phyloP scores from a whole-genome alignment of 2,113 vertebrate genomes.

The Paradoxurus hermaphroditus region DNA sequence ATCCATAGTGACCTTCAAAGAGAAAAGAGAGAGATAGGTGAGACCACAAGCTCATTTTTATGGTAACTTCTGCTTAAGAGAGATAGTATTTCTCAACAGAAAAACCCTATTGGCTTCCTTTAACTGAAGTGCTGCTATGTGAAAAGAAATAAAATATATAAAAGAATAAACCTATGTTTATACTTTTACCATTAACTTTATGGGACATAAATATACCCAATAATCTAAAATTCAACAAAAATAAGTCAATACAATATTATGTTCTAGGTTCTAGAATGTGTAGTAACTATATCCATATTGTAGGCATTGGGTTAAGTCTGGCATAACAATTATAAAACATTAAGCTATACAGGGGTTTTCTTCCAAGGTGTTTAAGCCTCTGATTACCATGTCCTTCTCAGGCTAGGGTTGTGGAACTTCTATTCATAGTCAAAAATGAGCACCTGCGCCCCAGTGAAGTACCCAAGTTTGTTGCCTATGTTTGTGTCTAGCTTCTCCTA shows the following conservation, averaged over 20 bases:
- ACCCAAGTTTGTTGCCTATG: neutral
- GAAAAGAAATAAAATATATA: slow-evolving; percentile 11
- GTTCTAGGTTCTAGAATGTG: neutral
- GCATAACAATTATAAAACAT: neutral
- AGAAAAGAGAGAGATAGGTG: neutral
- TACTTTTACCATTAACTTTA: neutral
- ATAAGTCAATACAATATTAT: neutral
- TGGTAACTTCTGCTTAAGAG: neutral
- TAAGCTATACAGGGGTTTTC: neutral
- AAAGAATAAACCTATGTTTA: slow-evolving; percentile 7
- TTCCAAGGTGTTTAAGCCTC: neutral
- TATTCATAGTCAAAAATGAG: neutral
- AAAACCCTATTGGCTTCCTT: neutral
- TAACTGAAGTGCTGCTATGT: neutral
- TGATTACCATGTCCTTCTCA: neutral
- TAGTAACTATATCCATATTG: neutral
- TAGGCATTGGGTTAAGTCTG: neutral
- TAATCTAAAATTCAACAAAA: neutral
- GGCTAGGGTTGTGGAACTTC: neutral
- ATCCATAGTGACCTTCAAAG: slow-evolving; percentile 42
- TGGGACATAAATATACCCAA: neutral
- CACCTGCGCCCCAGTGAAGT: neutral
- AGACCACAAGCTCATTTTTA: neutral
- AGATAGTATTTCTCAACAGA: slow-evolving; percentile 10
- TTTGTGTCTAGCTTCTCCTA: neutral